Percentiles rank a stretch among this genome's conserved stretches.
phyloP scores from a whole-genome alignment of 23 tunicate genomes.

The Ciona savignyi region DNA sequence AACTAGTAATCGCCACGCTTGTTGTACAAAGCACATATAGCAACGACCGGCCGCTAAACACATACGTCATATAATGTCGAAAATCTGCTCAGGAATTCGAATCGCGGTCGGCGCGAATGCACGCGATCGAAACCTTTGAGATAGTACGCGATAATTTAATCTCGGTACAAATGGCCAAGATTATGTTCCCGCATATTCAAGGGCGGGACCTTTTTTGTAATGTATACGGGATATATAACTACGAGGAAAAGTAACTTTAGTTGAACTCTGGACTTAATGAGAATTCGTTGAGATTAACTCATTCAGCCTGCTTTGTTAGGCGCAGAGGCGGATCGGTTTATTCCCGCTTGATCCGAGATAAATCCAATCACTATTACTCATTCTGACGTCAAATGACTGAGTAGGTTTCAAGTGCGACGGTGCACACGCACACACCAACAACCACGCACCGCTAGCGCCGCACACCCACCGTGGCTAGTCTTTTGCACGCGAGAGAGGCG shows the following conservation, averaged over 20 bases:
- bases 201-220: conserved; percentile 3
- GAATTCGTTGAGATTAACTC: not conserved
- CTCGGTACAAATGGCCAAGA: not conserved
- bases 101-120: conserved; percentile 11
- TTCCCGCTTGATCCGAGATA: not conserved
- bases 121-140: conserved; percentile 1
- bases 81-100: conserved; percentile 13
- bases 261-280: not conserved
- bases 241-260: not conserved
- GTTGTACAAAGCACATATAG: not conserved
- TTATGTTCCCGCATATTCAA: no score
- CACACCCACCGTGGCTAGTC: conserved; percentile 5
- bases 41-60: not conserved
- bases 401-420: conserved; percentile 1
- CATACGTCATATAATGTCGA: conserved; percentile 9
- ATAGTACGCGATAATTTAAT: not conserved
- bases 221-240: no score
- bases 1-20: not conserved
- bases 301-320: not conserved
- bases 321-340: not conserved
- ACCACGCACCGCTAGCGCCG: conserved; percentile 16
- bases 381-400: not conserved
- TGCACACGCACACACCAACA: conserved; percentile 23
- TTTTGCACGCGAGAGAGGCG: conserved; percentile 16
- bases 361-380: conserved; percentile 1